Evolutionary conservation across 2,113 vertebrate genomes (phyloP).

Genomic region (Megaleporinus macrocephalus): DNA sequence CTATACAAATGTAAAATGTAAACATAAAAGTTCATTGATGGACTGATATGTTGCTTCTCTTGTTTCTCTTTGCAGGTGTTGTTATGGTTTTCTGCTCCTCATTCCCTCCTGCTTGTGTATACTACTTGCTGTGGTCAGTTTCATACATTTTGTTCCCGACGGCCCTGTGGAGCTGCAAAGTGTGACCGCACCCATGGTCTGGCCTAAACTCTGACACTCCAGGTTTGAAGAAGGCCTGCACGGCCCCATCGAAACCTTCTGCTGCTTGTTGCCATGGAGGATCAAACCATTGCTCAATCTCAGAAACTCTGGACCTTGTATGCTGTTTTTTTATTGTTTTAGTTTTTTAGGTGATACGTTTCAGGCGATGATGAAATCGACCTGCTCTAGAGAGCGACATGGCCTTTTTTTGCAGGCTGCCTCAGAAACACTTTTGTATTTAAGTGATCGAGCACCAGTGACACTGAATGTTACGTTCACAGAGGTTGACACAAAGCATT

Average conservation of each 20-base stretch:
- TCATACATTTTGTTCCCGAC: conserved; percentile 92
- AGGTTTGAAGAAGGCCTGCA: conserved; percentile 40
- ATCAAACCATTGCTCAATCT: conserved; percentile 40
- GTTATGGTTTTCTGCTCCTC: conserved; percentile 81
- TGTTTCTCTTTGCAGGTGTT: conserved; percentile 74
- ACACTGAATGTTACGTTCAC: background rate
- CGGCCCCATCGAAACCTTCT: conserved; percentile 51
- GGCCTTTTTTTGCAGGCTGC: background rate
- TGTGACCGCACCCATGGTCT: conserved; percentile 54
- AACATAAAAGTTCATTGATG: background rate
- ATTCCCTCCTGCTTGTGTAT: conserved; percentile 78
- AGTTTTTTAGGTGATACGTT: conserved; percentile 49
- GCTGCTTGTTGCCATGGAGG: conserved; percentile 51
- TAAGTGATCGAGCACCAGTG: conserved; percentile 10
- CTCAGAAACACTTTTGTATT: background rate
- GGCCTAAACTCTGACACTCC: conserved; percentile 28
- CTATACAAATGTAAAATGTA: too few relatives aligned
- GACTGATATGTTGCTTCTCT: background rate
- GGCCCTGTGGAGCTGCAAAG: conserved; percentile 85
- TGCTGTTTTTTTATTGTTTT: conserved; percentile 6
- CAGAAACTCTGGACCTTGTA: conserved; percentile 14
- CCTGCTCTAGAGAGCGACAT: background rate
- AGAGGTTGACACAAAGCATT: background rate
- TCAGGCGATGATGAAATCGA: conserved; percentile 11
- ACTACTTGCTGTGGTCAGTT: conserved; percentile 89